Conservation (phyloP, 23 tunicate species). For the Halocynthia aurantium region DNA sequence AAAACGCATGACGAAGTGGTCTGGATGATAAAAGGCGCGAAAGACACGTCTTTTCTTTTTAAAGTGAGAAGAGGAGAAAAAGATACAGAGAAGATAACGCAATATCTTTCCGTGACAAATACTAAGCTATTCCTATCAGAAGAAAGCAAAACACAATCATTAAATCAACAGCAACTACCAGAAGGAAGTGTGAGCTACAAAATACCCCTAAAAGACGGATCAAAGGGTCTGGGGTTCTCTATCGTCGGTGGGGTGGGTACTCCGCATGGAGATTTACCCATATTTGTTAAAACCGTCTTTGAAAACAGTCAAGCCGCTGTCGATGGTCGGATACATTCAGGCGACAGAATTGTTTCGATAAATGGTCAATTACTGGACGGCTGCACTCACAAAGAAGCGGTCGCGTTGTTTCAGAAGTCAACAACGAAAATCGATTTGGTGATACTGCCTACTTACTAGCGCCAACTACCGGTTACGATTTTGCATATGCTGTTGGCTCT, state of each 20-base stretch:
- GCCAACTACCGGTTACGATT: too few relatives aligned
- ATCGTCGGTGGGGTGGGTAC: slow-evolving; percentile 46
- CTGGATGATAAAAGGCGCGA: slow-evolving; percentile 25
- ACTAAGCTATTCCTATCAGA: neutral
- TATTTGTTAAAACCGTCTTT: slow-evolving; percentile 29
- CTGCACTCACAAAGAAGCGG: slow-evolving; percentile 43
- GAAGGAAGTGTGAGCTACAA: slow-evolving; percentile 5
- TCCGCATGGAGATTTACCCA: slow-evolving; percentile 35
- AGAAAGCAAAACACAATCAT: neutral
- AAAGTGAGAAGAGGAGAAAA: slow-evolving; percentile 80
- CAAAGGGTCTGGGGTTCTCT: slow-evolving; percentile 35
- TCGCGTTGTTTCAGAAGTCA: slow-evolving; percentile 24
- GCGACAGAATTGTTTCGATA: slow-evolving; percentile 33
- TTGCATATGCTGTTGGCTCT: too few relatives aligned
- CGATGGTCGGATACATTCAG: slow-evolving; percentile 25
- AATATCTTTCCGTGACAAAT: slow-evolving; percentile 42
- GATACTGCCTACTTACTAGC: slow-evolving; percentile 27
- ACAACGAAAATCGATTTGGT: slow-evolving; percentile 28
- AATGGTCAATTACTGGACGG: slow-evolving; percentile 40
- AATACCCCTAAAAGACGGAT: slow-evolving; percentile 20
- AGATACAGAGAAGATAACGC: slow-evolving; percentile 36
- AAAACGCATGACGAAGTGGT: slow-evolving; percentile 39
- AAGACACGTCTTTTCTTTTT: slow-evolving; percentile 53
- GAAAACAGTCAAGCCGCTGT: slow-evolving; percentile 26
- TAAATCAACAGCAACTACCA: neutral